Base-by-base conservation (phyloP, 1,140 invertebrate genomes). In the Schlechtendalia chinensis region DNA sequence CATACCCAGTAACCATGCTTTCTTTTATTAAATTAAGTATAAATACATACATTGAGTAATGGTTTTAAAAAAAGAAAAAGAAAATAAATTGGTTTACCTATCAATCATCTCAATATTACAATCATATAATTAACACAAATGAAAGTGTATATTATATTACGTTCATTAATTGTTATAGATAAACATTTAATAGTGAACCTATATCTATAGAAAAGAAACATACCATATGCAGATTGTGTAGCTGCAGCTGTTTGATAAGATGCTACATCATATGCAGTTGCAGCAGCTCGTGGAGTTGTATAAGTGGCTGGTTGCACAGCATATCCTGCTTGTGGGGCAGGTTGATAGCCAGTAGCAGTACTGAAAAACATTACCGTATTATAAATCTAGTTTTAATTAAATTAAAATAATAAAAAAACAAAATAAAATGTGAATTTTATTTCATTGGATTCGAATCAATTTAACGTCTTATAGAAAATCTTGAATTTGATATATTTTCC, bases 301-400 rank as follows among this genome's bases (percentile, higher is more conserved):
- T 91, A 91, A 29, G 91, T 91, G 10, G 83, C 82, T 8, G 91
- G 90, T 80, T 93, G 91, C 86, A 94, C 92, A 82, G 93, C 92
- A 88, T 94, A 94, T 81, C 92, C 93, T 67, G 92, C 90, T 85
- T 93, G 16, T 91, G 91, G 59, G 91, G 90, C 82, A 91, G 91
- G 86, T 94, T 94, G 69, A 92, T 91, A 50, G 91, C 91, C 80
- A 90, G 90, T 82, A 90, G 90, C 65, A 90, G 90, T 63, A 90
- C 89, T 56, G 47, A 83, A 69, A 19, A 1, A 50, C 32, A 45
- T 61, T 1, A 27, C 17, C 8, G 24, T 8, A 27, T 27, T 27
- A 19, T 19, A 29, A n/a, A 61, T 0, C 16, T 29, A 61, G 27
- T 10, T 61, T 17, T 27, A 61, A 27, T 61, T 61, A 61, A 10